Evolutionary conservation across 2,113 vertebrate genomes (phyloP).

Genomic region (human (Homo sapiens)): DNA sequence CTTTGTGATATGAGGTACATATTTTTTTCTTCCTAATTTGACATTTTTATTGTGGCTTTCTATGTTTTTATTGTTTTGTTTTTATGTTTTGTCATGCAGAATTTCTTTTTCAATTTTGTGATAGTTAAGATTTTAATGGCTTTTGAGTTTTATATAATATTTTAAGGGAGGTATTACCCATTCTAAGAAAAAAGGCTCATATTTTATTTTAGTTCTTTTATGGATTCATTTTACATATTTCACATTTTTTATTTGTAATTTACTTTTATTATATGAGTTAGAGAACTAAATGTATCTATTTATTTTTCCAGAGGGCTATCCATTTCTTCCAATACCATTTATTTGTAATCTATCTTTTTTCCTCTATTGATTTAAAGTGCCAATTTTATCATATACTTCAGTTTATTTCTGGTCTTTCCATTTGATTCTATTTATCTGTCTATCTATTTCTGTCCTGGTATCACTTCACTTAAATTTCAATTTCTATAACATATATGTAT

Average conservation of each 20-base stretch:
- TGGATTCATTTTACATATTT: conserved; percentile 5
- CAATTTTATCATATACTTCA: background rate
- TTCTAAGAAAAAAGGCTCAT: background rate
- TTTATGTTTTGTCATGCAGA: background rate
- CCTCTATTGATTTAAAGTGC: background rate
- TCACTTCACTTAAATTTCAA: background rate
- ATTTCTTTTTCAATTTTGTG: background rate
- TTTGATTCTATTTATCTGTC: background rate
- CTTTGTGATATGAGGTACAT: background rate
- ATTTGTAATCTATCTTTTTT: background rate
- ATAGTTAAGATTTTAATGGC: background rate
- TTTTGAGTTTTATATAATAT: background rate
- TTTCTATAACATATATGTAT: background rate
- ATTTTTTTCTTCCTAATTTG: background rate
- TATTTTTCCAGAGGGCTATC: background rate
- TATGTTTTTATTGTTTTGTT: background rate
- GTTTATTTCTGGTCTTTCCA: background rate
- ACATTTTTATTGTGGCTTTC: background rate
- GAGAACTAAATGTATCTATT: background rate
- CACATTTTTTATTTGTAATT: background rate
- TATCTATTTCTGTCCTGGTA: background rate
- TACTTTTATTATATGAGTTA: background rate
- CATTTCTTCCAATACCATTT: background rate
- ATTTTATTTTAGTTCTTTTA: background rate
- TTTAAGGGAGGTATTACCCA: background rate